These are phyloP conservation scores for Lumbricus terrestris DNA, from an alignment of 2,888 invertebrate species.

Conservation along the genomic window DNA sequence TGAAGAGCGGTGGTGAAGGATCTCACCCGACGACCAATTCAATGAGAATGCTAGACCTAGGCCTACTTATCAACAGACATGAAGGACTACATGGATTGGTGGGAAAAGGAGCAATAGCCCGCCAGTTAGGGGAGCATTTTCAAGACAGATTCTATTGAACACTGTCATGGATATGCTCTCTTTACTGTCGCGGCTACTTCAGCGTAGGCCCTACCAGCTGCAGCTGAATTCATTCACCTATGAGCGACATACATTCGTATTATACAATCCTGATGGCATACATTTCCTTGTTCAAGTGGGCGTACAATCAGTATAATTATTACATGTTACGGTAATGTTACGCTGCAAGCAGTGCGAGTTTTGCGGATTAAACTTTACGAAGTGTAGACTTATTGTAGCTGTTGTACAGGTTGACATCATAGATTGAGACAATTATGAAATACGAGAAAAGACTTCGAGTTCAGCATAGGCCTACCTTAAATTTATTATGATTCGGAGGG, in stretches of 20 bases:
- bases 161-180: constrained; percentile 29
- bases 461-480: too few relatives aligned
- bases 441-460: not conserved
- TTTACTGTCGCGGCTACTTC: constrained; percentile 21
- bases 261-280: not conserved
- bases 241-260: not conserved
- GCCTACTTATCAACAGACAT: not conserved
- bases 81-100: not conserved
- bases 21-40: too few relatives aligned
- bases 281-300: not conserved
- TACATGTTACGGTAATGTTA: not conserved
- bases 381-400: too few relatives aligned
- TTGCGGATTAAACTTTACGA: not conserved
- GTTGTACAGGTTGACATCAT: not conserved
- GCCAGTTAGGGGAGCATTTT: constrained; percentile 26
- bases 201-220: too few relatives aligned
- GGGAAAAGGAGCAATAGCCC: not conserved
- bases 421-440: not conserved
- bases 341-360: not conserved
- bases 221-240: not conserved
- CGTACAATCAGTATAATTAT: not conserved
- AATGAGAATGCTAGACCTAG: too few relatives aligned
- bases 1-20: too few relatives aligned
- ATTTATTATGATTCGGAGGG: too few relatives aligned
- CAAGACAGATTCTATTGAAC: not conserved